phyloP scores from a whole-genome alignment of 2,888 invertebrate species.

The Caenorhabditis panamensis region DNA sequence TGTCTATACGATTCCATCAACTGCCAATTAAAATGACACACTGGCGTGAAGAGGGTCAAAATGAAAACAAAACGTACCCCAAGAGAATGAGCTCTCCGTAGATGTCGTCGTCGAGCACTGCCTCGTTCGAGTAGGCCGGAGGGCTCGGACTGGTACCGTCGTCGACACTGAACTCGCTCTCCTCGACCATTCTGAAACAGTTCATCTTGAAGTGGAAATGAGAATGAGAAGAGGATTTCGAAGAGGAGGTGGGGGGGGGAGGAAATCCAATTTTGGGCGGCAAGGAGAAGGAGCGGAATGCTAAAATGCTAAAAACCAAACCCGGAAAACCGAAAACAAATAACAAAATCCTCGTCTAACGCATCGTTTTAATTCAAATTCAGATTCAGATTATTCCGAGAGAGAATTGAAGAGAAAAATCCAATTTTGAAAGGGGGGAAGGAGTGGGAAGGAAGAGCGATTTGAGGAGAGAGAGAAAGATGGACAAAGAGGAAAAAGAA shows the following conservation, averaged over 20 bases:
- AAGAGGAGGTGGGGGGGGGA: not conserved
- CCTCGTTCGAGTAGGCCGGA: slow-evolving; percentile 58
- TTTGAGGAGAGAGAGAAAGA: slow-evolving; percentile 17
- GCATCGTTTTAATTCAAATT: not conserved
- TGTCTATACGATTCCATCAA: not conserved
- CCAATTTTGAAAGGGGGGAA: slow-evolving; percentile 2
- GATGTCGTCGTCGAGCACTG: slow-evolving; percentile 61
- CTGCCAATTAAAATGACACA: too few relatives aligned
- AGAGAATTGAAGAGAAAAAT: slow-evolving; percentile 11
- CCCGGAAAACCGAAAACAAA: slow-evolving; percentile 2
- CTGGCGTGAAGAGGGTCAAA: too few relatives aligned
- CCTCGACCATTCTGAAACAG: slow-evolving; percentile 57
- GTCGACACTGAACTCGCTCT: slow-evolving; percentile 24
- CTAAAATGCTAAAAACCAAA: not conserved
- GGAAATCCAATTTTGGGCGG: not conserved
- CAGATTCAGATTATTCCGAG: slow-evolving; percentile 5
- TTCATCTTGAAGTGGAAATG: not conserved
- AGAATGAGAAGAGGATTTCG: not conserved
- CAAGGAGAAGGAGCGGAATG: not conserved
- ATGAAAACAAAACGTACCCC: slow-evolving; percentile 65
- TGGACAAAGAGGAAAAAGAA: not conserved
- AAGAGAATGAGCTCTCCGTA: slow-evolving; percentile 79
- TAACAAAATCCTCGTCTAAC: not conserved
- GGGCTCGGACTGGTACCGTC: slow-evolving; percentile 42
- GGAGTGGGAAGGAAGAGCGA: not conserved